Evolutionary conservation across 2,888 invertebrate species (phyloP).

Genomic region (Hypolimnas misippus): DNA sequence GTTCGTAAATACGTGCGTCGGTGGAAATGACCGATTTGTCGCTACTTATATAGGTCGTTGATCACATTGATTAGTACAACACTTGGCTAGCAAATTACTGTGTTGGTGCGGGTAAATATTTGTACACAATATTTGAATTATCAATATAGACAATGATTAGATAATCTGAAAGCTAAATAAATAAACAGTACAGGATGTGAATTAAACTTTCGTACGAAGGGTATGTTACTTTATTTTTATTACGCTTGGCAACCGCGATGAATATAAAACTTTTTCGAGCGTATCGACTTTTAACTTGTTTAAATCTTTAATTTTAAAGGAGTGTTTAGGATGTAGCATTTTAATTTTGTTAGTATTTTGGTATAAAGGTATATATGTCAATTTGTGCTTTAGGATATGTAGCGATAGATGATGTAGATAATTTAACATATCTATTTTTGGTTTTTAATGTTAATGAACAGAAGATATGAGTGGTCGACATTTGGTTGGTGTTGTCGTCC

Average conservation of each 20-base stretch:
- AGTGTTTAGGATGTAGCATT: background rate
- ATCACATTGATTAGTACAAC: constrained; percentile 20
- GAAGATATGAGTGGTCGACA: constrained; percentile 19
- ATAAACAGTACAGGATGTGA: background rate
- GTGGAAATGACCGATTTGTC: constrained; percentile 20
- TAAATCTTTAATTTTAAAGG: constrained; percentile 1
- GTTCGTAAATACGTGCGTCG: constrained; percentile 16
- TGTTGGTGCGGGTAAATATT: constrained; percentile 1
- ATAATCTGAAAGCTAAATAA: background rate
- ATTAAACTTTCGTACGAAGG: background rate
- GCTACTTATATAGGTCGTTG: constrained; percentile 28
- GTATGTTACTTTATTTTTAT: background rate
- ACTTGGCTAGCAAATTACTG: background rate
- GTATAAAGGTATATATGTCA: too few species aligned
- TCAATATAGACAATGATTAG: background rate
- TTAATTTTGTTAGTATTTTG: background rate
- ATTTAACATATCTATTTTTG: background rate
- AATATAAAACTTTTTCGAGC: background rate
- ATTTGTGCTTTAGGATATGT: too few species aligned
- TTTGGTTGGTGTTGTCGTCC: constrained; percentile 27
- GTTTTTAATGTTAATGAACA: constrained; percentile 3
- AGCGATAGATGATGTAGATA: background rate
- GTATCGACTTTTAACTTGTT: background rate
- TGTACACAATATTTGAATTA: background rate
- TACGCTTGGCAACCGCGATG: background rate